phyloP scores from a whole-genome alignment of 1,140 invertebrate genomes.

The Brachionus paranguensis region DNA sequence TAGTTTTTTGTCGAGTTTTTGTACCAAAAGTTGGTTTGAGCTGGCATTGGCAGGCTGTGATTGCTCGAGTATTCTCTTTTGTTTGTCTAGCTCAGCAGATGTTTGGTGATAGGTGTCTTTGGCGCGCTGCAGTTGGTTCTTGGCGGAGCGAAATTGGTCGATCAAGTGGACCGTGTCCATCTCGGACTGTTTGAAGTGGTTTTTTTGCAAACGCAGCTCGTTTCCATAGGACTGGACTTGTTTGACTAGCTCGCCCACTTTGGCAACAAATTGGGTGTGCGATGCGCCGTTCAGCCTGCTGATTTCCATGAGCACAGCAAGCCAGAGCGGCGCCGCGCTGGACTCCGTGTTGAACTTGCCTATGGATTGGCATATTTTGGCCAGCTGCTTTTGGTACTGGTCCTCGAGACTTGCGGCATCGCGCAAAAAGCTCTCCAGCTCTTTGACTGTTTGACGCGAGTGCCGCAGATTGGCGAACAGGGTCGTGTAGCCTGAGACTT shows the following conservation, averaged over 20 bases:
- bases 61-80: background rate
- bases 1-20: background rate
- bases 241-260: conserved; percentile 3
- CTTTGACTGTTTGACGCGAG: background rate
- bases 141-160: background rate
- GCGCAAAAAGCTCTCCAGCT: background rate
- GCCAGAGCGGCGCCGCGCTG: background rate
- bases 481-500: background rate
- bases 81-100: background rate
- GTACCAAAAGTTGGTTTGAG: background rate
- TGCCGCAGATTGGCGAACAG: conserved; percentile 4
- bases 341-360: conserved; percentile 9
- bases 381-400: background rate
- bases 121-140: background rate
- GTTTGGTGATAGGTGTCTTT: background rate
- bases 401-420: background rate
- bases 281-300: background rate
- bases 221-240: conserved; percentile 16
- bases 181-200: background rate
- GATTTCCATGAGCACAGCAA: background rate
- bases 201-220: background rate
- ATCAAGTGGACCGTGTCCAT: background rate
- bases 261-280: background rate
- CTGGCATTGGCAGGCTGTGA: background rate
- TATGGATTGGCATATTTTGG: background rate